phyloP scores from a whole-genome alignment of 2,113 vertebrate genomes.

The Rhineura floridana region DNA sequence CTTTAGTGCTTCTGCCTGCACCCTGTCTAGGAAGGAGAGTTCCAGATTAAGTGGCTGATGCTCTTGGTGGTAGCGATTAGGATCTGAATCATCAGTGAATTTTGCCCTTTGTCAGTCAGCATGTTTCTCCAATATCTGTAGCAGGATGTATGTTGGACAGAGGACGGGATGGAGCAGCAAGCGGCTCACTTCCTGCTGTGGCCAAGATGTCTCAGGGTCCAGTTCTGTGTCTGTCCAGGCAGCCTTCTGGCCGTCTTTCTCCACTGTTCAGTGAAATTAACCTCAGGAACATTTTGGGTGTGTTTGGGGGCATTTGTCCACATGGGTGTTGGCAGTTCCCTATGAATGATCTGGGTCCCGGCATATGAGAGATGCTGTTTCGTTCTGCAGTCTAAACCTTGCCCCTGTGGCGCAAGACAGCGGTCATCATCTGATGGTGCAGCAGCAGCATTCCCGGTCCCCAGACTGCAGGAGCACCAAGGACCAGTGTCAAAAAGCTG shows the following conservation, averaged over 20 bases:
- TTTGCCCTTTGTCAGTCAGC: accelerated
- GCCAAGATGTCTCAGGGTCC: neutral
- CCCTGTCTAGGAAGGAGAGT: neutral
- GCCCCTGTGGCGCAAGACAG: neutral
- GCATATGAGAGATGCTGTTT: too few species aligned
- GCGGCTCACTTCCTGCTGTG: neutral
- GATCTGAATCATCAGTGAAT: accelerated
- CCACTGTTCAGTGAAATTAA: neutral
- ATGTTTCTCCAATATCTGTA: neutral
- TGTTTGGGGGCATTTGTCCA: too few species aligned
- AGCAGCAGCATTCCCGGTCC: neutral
- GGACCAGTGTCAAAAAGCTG: neutral
- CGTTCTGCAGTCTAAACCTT: too few species aligned
- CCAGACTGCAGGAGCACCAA: neutral
- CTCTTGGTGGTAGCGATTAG: accelerated
- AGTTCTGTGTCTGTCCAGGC: neutral
- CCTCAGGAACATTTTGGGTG: neutral
- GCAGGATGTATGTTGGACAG: neutral
- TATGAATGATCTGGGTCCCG: neutral
- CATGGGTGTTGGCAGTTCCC: too few species aligned
- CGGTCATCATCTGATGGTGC: neutral
- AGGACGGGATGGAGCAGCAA: neutral
- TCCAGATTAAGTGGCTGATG: accelerated
- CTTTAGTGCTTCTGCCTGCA: accelerated
- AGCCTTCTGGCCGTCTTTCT: neutral